A percentile compares a stretch with the other conserved stretches of the same genome.
Conservation (phyloP, 2,797 vertebrate genomes). For the Urosaurus nigricauda region DNA sequence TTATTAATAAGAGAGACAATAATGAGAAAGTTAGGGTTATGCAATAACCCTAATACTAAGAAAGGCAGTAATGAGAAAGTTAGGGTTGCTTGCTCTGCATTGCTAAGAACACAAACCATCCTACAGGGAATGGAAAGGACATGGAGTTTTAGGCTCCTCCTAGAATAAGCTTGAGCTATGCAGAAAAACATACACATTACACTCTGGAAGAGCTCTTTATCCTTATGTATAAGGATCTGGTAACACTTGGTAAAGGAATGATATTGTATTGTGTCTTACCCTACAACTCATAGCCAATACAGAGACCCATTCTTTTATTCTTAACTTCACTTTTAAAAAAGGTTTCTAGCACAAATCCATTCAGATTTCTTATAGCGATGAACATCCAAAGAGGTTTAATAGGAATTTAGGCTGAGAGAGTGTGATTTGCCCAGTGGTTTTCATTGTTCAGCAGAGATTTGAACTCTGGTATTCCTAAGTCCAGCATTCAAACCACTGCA, state of each 20-base stretch:
- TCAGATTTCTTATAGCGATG: not conserved
- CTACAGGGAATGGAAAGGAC: not conserved
- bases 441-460: too few relatives aligned
- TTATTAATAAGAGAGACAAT: slow-evolving; percentile 2
- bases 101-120: not conserved
- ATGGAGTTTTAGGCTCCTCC: not conserved
- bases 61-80: not conserved
- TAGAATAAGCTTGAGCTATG: not conserved
- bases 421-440: too few relatives aligned
- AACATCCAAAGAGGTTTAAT: not conserved
- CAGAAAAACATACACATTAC: not conserved
- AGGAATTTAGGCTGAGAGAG: not conserved
- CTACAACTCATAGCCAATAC: not conserved
- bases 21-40: not conserved
- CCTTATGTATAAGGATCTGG: not conserved
- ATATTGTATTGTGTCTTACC: not conserved
- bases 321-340: not conserved
- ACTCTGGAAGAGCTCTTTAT: slow-evolving; percentile 21
- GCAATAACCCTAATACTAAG: too few relatives aligned
- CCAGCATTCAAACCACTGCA: too few relatives aligned
- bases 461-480: too few relatives aligned
- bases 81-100: slow-evolving; percentile 9
- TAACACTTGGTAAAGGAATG: not conserved
- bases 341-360: not conserved
- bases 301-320: not conserved